These are phyloP conservation scores for Corythaeola cristata DNA, from an alignment of 2,113 vertebrate genomes.

Conservation along the genomic window DNA sequence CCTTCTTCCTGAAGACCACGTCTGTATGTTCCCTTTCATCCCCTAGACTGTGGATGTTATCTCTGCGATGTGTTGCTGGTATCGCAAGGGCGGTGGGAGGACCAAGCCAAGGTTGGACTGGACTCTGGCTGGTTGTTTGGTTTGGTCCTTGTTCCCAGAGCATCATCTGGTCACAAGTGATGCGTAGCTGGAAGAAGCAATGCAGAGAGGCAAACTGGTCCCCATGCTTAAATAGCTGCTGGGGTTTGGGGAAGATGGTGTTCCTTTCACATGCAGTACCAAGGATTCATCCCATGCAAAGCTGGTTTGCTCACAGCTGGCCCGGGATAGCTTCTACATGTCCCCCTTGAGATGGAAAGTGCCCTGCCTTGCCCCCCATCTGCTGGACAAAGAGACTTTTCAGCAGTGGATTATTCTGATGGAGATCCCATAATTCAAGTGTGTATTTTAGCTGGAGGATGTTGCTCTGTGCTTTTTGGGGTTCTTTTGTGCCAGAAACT, in stretches of 20 bases:
- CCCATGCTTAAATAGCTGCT: rapidly evolving
- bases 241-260: not conserved
- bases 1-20: rapidly evolving
- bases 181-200: not conserved
- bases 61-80: not conserved
- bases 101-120: not conserved
- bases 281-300: not conserved
- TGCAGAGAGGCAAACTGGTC: not conserved
- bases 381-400: not conserved
- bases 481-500: not conserved
- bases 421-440: not conserved
- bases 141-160: not conserved
- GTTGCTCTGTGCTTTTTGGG: not conserved
- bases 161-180: not conserved
- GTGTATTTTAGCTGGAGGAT: not conserved
- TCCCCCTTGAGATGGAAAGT: not conserved
- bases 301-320: not conserved
- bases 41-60: not conserved
- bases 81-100: rapidly evolving
- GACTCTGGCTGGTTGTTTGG: not conserved
- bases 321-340: not conserved
- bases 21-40: not conserved
- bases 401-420: not conserved
- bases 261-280: not conserved
- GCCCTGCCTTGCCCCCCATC: not conserved